Evolutionary conservation across 2,888 invertebrate genomes (phyloP).

Genomic region (Tetramorium bicarinatum): DNA sequence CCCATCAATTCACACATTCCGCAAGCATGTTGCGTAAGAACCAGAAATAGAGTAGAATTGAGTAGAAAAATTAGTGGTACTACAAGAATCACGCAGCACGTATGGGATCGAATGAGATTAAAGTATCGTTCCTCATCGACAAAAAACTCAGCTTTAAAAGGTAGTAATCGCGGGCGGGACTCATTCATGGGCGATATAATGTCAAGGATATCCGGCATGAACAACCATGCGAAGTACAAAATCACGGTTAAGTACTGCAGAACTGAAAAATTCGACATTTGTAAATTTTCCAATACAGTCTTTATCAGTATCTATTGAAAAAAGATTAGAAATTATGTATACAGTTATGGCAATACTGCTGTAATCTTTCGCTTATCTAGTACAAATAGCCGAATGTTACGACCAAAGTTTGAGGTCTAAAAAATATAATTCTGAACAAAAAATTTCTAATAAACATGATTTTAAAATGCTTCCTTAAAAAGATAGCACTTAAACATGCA

Average conservation of each 20-base stretch:
- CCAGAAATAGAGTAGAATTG: not conserved
- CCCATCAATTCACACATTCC: slow-evolving; percentile 32
- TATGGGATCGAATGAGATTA: not conserved
- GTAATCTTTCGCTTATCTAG: not conserved
- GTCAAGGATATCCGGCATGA: slow-evolving; percentile 31
- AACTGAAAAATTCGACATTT: slow-evolving; percentile 32
- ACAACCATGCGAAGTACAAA: not conserved
- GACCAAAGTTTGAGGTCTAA: no score
- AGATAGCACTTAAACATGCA: no score
- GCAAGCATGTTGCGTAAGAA: slow-evolving; percentile 28
- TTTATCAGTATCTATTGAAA: not conserved
- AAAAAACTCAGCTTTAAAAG: not conserved
- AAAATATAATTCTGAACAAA: no score
- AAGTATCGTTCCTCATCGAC: not conserved
- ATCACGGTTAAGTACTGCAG: rapidly evolving
- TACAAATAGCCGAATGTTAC: no score
- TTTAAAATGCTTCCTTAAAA: no score
- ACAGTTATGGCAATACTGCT: not conserved
- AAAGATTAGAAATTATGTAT: not conserved
- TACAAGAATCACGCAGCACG: no score
- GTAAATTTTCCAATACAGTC: not conserved
- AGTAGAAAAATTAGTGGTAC: not conserved
- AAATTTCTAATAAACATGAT: no score
- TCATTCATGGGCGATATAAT: slow-evolving; percentile 33
- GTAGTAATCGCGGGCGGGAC: not conserved